Conservation (phyloP, 1,140 invertebrate species). For the Caenorhabditis tropicalis region DNA sequence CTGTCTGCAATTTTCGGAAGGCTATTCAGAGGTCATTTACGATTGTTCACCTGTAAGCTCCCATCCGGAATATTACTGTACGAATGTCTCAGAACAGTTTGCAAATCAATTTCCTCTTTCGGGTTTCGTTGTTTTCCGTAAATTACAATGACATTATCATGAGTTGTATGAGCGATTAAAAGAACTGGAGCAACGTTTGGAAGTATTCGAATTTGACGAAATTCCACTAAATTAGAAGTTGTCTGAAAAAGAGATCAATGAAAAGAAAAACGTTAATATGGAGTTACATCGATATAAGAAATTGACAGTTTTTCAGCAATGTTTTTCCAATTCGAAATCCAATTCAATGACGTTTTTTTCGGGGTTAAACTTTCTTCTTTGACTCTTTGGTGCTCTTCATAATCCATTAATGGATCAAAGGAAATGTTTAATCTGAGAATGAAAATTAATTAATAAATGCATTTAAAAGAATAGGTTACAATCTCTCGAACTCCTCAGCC, state of each 20-base stretch:
- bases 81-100: slow-evolving; percentile 12
- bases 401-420: slow-evolving; percentile 12
- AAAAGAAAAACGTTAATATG: not conserved
- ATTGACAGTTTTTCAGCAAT: not conserved
- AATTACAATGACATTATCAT: not conserved
- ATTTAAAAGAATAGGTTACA: not conserved
- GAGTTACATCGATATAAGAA: not conserved
- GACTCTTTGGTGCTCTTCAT: slow-evolving; percentile 14
- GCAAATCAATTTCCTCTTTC: slow-evolving; percentile 16
- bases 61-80: slow-evolving; percentile 36
- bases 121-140: not conserved
- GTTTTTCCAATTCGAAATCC: not conserved
- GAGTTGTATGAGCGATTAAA: not conserved
- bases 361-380: not conserved
- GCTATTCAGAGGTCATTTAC: not conserved
- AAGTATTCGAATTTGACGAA: not conserved
- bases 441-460: not conserved
- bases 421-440: not conserved
- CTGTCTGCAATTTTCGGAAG: not conserved
- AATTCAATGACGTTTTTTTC: not conserved
- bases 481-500: not conserved
- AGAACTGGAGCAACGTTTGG: not conserved
- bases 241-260: not conserved
- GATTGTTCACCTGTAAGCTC: not conserved
- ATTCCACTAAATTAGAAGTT: not conserved